Base-by-base conservation (phyloP, 2,113 vertebrate species). In the Calidris pugnax region DNA sequence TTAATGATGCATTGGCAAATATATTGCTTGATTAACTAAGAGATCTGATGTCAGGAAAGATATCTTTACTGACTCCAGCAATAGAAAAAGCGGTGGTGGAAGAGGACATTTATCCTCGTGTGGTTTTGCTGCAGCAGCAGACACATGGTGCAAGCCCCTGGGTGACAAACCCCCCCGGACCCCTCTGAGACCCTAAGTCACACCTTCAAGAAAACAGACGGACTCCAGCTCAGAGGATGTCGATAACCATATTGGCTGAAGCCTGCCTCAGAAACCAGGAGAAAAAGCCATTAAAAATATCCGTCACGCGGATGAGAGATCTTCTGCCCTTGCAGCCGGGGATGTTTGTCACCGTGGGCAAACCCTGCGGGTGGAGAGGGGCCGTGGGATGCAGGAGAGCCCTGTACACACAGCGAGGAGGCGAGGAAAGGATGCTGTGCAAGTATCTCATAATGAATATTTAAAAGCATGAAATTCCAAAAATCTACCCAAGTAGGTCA, bases 131-230 rank as follows among this genome's bases (percentile, higher is more conserved):
- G 4, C 10, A 4, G 68, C 4, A 4, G 41, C 55, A 23, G 66
- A 6, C 0, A 2, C 0, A 2, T 5, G 32, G 26, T 24, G 32
- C 0, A 1, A 51, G 37, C 43, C 27, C 2, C 21, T 4, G 0
- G 6, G 17, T 1, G 30, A 27, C 3, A 24, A 14, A 6, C 26
- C 21, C 11, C 0, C 50, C 51, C 16, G 27, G 10, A 11, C 28
- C 28, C 53, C 53, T 30, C 53, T 10, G 16, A 55, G 28, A 55
- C 15, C 2, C 24, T 4, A 8, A 23, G 28, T 47, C 53, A 4
- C 18, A 4, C 3, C 43, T 39, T 14, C 1, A 3, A 51, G 67
- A 11, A 47, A 59, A 57, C 21, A 53, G 11, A 7, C 6, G 20
- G 20, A 39, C 39, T 83, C 16, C 12, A 28, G 19, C 37, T 41